Evolutionary conservation across 2,797 vertebrate genomes (phyloP), one percentile per base, ranked within the genome.

Genomic region (Karalla daura): DNA sequence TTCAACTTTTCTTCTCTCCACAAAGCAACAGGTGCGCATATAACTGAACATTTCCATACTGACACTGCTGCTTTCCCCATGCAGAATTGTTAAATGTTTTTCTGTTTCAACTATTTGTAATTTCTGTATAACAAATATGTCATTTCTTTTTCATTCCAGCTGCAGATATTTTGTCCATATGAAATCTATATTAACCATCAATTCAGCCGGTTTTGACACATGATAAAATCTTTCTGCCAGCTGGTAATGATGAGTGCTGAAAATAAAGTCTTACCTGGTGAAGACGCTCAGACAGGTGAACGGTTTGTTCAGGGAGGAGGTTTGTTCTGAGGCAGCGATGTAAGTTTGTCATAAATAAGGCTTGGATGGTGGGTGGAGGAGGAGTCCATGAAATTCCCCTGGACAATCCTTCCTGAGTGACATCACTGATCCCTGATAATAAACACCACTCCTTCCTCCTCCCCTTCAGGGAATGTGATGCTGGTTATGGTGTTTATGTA

Each of bases 221-320:
- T 33, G 4, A 11, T 11, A 33, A 33, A 70, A 5, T 5, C 2
- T 50, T 30, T 21, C 3, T 49, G 4, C 17, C 20, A 36, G 1
- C 7, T 3, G 63, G 2, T n/a, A 27, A 47, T 28, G 23, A 18
- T 50, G 21, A 0, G 53, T n/a, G 46, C 17, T 43, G 0, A 39
- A 62, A 66, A 59, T 13, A 33, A 65, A 54, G 66, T 70, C 81
- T 75, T 87, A 94, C 93, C 92, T 87, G 72, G 1, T 70, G 40
- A 65, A 61, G 86, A 69, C 18, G 28, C 45, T 79, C 49, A 37
- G 35, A 74, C 14, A 53, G 43, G 40, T 56, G 62, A 74, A 47
- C 51, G 23, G 40, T 36, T 64, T n/a, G n/a, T n/a, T n/a, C n/a
- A n/a, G n/a, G n/a, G n/a, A n/a, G n/a, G n/a, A n/a, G 41, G 70